Evolutionary conservation across 2,113 vertebrate species (phyloP).

Genomic region (Pedetes capensis): DNA sequence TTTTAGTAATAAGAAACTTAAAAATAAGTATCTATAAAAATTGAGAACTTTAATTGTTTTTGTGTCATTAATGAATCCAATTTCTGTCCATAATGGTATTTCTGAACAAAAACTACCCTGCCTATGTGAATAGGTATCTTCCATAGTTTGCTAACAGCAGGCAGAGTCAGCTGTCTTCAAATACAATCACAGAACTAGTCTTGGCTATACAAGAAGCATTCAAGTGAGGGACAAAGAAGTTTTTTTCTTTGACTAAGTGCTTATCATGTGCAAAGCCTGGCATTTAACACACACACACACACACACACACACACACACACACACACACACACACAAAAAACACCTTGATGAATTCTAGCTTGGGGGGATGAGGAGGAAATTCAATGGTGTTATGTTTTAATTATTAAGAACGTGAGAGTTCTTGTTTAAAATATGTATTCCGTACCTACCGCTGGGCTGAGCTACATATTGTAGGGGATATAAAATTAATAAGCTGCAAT

Average conservation of each 20-base stretch:
- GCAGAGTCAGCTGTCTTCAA: not conserved
- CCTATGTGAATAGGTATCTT: not conserved
- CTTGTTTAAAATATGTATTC: slow-evolving; percentile 17
- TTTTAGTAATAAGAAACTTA: not conserved
- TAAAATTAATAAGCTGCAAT: not conserved
- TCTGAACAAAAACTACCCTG: not conserved
- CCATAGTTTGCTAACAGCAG: slow-evolving; percentile 38
- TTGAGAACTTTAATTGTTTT: not conserved
- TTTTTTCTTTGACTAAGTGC: not conserved
- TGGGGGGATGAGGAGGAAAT: not conserved
- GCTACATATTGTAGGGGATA: not conserved
- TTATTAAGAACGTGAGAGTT: slow-evolving; percentile 22
- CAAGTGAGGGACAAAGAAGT: not conserved
- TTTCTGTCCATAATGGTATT: not conserved
- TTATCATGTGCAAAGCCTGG: not conserved
- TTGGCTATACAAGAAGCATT: not conserved
- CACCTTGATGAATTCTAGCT: not conserved
- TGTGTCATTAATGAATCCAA: not conserved
- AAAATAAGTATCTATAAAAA: not conserved
- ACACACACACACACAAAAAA: too few species aligned
- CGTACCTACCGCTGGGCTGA: not conserved
- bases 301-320: too few species aligned
- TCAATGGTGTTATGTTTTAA: slow-evolving; percentile 11
- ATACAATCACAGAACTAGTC: not conserved
- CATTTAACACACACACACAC: not conserved